These are phyloP conservation scores for Phrynosoma blainvillii DNA, from an alignment of 2,113 vertebrate genomes.

Conservation along the genomic window DNA sequence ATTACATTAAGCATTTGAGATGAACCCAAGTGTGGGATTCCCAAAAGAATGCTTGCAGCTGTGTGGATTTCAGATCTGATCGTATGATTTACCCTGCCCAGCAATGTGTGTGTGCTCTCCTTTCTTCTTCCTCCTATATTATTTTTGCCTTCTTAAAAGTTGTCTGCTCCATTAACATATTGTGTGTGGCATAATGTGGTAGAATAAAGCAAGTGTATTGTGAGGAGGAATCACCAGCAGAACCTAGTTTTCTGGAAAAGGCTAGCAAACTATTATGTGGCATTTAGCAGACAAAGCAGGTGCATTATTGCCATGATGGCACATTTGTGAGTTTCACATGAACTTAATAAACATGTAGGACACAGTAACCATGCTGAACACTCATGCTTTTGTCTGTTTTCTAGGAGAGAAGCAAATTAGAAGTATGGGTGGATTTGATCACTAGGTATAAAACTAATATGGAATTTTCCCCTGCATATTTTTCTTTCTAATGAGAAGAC, in stretches of 20 bases:
- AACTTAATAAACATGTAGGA: conserved; percentile 65
- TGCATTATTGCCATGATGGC: conserved; percentile 69
- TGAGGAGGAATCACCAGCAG: conserved; percentile 68
- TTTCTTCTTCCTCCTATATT: not conserved
- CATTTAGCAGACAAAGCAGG: conserved; percentile 70
- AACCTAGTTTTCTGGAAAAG: conserved; percentile 67
- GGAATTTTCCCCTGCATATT: too few species aligned
- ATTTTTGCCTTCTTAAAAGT: not conserved
- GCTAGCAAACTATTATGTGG: conserved; percentile 50
- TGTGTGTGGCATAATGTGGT: conserved; percentile 68
- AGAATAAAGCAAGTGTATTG: conserved; percentile 67
- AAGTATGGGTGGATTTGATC: not conserved
- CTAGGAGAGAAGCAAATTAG: conserved; percentile 46
- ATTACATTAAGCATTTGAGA: conserved; percentile 90
- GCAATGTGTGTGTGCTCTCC: conserved; percentile 46
- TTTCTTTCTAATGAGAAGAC: not conserved
- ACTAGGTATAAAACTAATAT: too few species aligned
- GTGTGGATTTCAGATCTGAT: conserved; percentile 82
- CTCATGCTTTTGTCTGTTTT: conserved; percentile 51
- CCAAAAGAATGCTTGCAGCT: conserved; percentile 96
- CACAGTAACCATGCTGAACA: conserved; percentile 69
- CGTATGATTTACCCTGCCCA: conserved; percentile 71
- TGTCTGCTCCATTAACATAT: conserved; percentile 66
- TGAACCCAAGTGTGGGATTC: conserved; percentile 87
- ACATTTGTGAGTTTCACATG: conserved; percentile 76